Evolutionary conservation across 2,113 vertebrate species (phyloP).

Genomic region (Poeciliopsis turrubarensis): DNA sequence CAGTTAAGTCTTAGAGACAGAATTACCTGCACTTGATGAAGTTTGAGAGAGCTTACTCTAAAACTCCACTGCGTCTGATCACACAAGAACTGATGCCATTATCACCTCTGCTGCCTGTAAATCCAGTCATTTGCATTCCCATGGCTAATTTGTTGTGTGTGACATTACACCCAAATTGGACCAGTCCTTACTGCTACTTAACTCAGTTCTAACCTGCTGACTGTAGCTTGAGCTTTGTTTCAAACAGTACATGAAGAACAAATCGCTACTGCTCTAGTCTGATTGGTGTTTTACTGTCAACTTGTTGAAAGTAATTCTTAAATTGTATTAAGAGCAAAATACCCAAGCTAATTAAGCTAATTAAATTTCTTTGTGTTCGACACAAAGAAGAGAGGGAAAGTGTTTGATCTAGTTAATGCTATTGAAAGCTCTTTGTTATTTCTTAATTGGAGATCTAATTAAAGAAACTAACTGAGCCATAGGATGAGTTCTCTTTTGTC

Average conservation of each 20-base stretch:
- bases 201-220: background rate
- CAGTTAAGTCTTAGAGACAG: too few species aligned
- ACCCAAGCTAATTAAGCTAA: constrained; percentile 79
- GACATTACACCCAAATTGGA: background rate
- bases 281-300: constrained; percentile 19
- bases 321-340: constrained; percentile 72
- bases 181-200: too few species aligned
- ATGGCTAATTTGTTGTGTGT: too few species aligned
- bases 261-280: background rate
- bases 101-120: too few species aligned
- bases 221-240: background rate
- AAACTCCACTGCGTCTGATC: too few species aligned
- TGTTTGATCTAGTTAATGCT: constrained; percentile 73
- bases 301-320: constrained; percentile 72
- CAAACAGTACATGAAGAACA: background rate
- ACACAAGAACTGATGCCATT: too few species aligned
- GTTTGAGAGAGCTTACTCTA: too few species aligned
- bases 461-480: constrained; percentile 43
- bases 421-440: constrained; percentile 68
- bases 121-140: too few species aligned
- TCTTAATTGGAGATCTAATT: constrained; percentile 60
- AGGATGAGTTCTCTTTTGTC: constrained; percentile 32
- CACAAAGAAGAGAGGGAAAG: constrained; percentile 56
- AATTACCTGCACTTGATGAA: too few species aligned
- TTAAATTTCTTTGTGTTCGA: constrained; percentile 78